Evolutionary conservation across 2,797 vertebrate genomes (phyloP), one percentile per base, ranked within the genome.

Genomic region (Buphagus erythrorhynchus): DNA sequence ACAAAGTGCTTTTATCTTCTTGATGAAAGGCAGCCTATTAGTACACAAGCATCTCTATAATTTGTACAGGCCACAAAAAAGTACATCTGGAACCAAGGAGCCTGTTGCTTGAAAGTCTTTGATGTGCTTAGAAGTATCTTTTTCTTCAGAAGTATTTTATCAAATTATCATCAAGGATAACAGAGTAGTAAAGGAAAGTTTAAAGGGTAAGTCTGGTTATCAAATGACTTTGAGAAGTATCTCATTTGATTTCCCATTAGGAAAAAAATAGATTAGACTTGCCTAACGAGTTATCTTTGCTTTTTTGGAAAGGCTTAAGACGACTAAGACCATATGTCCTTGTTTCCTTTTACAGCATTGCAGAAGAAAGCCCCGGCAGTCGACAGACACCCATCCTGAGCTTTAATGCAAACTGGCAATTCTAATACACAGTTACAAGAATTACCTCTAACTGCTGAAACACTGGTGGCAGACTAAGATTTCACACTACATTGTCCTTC

Each of bases 311-410:
- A 55, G 55, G 46, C 75, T 81, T 58, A 92, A 29, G 38, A 75
- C 0, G 0, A 43, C 54, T 33, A n/a, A 35, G 28, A 78, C 77
- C 31, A 2, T 10, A 68, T 52, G 66, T 51, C 73, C 73, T 78
- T 52, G 16, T 49, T 74, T 95, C 58, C 46, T 31, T 66, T 83
- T 43, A 16, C 14, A 80, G 49, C 29, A 24, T 4, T 31, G 35
- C 4, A 40, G 54, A 72, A 46, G 58, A 55, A 80, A 73, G 19
- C 16, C n/a, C 38, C 1, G 0, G 16, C 2, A 3, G 38, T 7
- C 0, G 0, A 61, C 0, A 57, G 26, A 38, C 62, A 38, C 29
- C 63, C 8, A 7, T 6, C 9, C 14, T 13, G 10, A 16, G 17
- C 42, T 35, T 43, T 52, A 46, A 4, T 3, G 31, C 20, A 73